Evolutionary conservation across 2,113 vertebrate genomes (phyloP).

Genomic region (Hiodon tergisus): DNA sequence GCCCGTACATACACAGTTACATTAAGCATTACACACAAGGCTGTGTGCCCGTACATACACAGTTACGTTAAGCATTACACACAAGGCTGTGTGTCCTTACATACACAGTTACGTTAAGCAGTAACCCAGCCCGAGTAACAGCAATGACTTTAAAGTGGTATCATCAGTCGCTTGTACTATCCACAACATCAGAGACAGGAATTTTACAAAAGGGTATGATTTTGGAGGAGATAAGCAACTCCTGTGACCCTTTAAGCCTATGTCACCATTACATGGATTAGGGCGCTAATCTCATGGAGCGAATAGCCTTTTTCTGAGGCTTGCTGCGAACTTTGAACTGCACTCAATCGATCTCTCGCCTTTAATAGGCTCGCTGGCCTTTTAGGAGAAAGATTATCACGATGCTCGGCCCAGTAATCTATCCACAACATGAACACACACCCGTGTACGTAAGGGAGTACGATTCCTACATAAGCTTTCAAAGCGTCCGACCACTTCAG

Average conservation of each 20-base stretch:
- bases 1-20: too few relatives aligned
- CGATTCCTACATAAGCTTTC: too few relatives aligned
- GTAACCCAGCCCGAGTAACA: too few relatives aligned
- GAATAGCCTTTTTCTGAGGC: slow-evolving; percentile 29
- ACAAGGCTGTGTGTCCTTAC: too few relatives aligned
- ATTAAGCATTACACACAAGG: too few relatives aligned
- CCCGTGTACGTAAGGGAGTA: too few relatives aligned
- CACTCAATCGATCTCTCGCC: slow-evolving; percentile 33
- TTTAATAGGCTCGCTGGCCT: slow-evolving; percentile 32
- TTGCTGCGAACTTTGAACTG: slow-evolving; percentile 34
- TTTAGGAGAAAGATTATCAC: slow-evolving; percentile 22
- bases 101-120: too few relatives aligned
- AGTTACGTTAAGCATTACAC: too few relatives aligned
- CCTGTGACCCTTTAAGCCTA: slow-evolving; percentile 8
- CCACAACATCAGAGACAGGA: not conserved
- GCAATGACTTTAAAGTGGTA: too few relatives aligned
- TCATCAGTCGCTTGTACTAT: not conserved
- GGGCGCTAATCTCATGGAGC: not conserved
- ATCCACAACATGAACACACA: not conserved
- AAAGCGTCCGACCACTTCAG: too few relatives aligned
- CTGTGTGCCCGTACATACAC: too few relatives aligned
- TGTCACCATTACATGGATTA: slow-evolving; percentile 6
- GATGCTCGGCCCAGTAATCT: not conserved
- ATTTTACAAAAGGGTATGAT: not conserved
- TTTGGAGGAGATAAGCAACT: not conserved